Conservation (phyloP, 2,888 invertebrate genomes). For the Rambutsinella grinnellia region DNA sequence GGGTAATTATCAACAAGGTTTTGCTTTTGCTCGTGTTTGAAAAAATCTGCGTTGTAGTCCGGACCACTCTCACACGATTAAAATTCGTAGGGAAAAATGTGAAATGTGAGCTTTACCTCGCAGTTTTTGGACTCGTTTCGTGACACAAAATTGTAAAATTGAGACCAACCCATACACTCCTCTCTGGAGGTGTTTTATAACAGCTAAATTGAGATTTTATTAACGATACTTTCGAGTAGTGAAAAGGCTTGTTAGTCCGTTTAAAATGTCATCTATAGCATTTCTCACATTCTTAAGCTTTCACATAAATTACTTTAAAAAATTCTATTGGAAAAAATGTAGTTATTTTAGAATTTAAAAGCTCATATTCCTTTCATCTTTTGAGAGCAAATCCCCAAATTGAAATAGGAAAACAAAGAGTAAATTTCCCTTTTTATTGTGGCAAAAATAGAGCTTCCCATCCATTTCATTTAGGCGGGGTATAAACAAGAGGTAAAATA, state of each 20-base stretch:
- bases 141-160: constrained; percentile 46
- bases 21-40: constrained; percentile 13
- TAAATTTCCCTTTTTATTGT: too few species aligned
- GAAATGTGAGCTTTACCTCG: neutral
- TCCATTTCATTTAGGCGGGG: too few species aligned
- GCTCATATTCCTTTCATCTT: too few species aligned
- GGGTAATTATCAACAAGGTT: constrained; percentile 43
- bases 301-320: too few species aligned
- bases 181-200: constrained; percentile 15
- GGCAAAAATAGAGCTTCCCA: too few species aligned
- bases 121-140: constrained; percentile 30
- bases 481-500: too few species aligned
- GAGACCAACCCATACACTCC: constrained; percentile 23
- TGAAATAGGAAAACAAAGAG: too few species aligned
- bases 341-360: too few species aligned
- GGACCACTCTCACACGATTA: too few species aligned
- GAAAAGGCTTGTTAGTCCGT: neutral
- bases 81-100: neutral
- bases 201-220: neutral
- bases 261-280: constrained; percentile 1
- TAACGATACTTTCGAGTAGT: neutral
- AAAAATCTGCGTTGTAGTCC: neutral
- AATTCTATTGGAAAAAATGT: too few species aligned
- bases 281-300: too few species aligned
- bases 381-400: too few species aligned